A percentile compares a stretch with the other conserved stretches of the same genome.
phyloP scores from a whole-genome alignment of 1,140 invertebrate species.

The Scaptomyza hsui region DNA sequence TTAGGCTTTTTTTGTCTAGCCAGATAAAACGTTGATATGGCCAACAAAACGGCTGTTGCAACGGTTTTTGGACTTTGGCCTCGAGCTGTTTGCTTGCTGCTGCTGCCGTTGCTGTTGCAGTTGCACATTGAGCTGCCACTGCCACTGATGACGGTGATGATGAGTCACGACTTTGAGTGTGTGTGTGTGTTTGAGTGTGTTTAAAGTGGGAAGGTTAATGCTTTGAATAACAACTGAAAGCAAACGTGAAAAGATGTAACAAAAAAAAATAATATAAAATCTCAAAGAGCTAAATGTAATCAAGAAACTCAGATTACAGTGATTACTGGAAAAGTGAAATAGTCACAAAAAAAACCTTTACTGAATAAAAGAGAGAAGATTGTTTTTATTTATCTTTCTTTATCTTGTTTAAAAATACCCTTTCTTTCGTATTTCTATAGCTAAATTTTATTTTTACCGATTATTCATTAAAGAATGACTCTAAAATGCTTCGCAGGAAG shows the following conservation, averaged over 20 bases:
- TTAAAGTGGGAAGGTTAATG: conserved; percentile 33
- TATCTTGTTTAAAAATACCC: too few species aligned
- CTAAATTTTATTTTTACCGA: too few species aligned
- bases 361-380: too few species aligned
- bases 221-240: conserved; percentile 33
- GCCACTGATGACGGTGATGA: conserved; percentile 17
- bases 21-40: conserved; percentile 58
- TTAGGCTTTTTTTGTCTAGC: conserved; percentile 71
- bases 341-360: too few species aligned
- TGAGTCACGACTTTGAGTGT: conserved; percentile 44
- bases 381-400: too few species aligned
- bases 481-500: too few species aligned
- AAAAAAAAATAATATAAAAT: neutral
- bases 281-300: neutral
- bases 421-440: too few species aligned
- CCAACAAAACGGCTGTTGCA: conserved; percentile 62
- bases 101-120: conserved; percentile 16
- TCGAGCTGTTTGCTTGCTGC: conserved; percentile 31
- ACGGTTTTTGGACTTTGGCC: conserved; percentile 73
- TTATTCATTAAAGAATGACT: too few species aligned
- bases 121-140: conserved; percentile 46
- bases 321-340: neutral
- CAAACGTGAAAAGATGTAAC: neutral
- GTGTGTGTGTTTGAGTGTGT: conserved; percentile 11
- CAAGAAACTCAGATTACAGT: neutral